These are phyloP conservation scores for Caranx melampygus DNA, from an alignment of 2,113 vertebrate species.

Conservation along the genomic window DNA sequence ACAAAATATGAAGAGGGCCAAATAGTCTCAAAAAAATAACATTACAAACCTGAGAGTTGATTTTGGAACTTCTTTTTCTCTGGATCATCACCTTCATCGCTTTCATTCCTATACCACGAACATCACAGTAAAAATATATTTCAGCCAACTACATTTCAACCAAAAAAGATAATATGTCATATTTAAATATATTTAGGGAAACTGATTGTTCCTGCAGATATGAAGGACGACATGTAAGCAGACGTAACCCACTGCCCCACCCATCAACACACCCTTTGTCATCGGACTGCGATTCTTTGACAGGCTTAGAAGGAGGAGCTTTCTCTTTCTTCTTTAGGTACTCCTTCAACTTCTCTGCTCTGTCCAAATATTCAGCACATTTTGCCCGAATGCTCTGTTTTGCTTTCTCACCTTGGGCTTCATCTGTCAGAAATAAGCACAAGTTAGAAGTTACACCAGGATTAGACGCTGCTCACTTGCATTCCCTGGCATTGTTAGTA, in stretches of 20 bases:
- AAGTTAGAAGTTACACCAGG: neutral
- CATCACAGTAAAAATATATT: slow-evolving; percentile 1
- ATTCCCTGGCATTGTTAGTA: neutral
- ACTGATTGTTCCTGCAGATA: slow-evolving; percentile 6
- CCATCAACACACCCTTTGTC: slow-evolving; percentile 91
- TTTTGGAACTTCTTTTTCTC: slow-evolving; percentile 99
- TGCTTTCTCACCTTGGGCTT: slow-evolving; percentile 95
- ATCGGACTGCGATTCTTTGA: slow-evolving; percentile 93
- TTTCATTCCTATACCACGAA: slow-evolving; percentile 90
- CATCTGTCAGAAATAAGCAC: slow-evolving; percentile 84
- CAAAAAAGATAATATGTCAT: neutral
- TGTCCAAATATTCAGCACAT: slow-evolving; percentile 94
- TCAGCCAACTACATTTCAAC: neutral
- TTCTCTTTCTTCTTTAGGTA: slow-evolving; percentile 95
- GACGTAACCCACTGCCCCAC: slow-evolving; percentile 18
- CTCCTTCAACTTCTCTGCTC: slow-evolving; percentile 96
- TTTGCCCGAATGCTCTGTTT: slow-evolving; percentile 94
- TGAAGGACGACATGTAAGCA: slow-evolving; percentile 23
- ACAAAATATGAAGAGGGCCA: neutral
- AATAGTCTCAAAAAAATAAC: neutral
- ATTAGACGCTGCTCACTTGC: neutral
- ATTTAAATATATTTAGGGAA: neutral
- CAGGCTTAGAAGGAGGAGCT: slow-evolving; percentile 87
- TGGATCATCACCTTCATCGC: slow-evolving; percentile 94
- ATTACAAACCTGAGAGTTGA: slow-evolving; percentile 92